Percentiles rank a stretch among this genome's conserved stretches.
phyloP scores from a whole-genome alignment of 2,113 vertebrate genomes.

The Dolichallabes microphthalmus region DNA sequence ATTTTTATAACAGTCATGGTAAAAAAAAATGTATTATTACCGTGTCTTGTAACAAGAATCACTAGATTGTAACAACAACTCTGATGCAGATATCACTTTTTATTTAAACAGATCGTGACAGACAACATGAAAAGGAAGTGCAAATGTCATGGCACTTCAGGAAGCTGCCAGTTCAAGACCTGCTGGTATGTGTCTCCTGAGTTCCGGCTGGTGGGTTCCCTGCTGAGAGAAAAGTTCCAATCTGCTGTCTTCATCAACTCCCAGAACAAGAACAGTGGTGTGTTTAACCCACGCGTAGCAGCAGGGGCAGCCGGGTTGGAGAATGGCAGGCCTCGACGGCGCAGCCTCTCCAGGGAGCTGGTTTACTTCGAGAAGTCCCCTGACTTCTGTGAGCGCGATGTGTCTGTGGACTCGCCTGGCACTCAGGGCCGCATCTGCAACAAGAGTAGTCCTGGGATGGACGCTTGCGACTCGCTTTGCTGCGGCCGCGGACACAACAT shows the following conservation, averaged over 20 bases:
- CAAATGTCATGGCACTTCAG: constrained; percentile 89
- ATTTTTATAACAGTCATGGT: background rate
- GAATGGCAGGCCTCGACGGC: constrained; percentile 63
- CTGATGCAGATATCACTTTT: constrained; percentile 22
- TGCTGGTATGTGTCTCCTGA: constrained; percentile 90
- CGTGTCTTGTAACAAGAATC: background rate
- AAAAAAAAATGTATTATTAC: no score
- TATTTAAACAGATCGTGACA: constrained; percentile 77
- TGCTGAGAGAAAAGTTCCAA: constrained; percentile 79
- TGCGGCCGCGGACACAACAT: constrained; percentile 89
- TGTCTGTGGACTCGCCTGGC: constrained; percentile 76
- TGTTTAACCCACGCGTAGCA: constrained; percentile 77
- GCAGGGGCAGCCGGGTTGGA: constrained; percentile 50
- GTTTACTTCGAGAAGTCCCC: constrained; percentile 91
- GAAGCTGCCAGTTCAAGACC: constrained; percentile 93
- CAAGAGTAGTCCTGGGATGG: constrained; percentile 82
- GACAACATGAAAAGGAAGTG: constrained; percentile 90
- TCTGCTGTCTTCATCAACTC: constrained; percentile 84
- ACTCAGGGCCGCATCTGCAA: constrained; percentile 85
- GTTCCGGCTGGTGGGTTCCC: constrained; percentile 80
- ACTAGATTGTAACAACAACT: background rate
- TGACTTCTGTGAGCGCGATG: constrained; percentile 83
- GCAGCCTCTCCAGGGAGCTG: constrained; percentile 78
- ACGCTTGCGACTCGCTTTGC: constrained; percentile 83
- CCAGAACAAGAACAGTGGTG: constrained; percentile 87